phyloP scores from a whole-genome alignment of 2,113 vertebrate genomes.

The Varanus salvator region DNA sequence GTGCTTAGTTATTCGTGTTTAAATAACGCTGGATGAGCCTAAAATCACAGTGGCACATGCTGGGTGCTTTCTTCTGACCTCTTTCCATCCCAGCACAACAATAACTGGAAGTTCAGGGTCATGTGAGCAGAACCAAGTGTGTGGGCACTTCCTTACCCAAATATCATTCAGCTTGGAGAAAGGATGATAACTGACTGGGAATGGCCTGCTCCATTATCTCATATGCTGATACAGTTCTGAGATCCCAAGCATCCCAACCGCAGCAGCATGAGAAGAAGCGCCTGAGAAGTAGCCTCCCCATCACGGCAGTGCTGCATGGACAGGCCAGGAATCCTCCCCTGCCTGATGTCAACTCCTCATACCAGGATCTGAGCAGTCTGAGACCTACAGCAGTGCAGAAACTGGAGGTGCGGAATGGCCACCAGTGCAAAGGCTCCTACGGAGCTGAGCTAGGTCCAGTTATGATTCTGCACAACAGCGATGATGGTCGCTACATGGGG shows the following conservation, averaged over 20 bases:
- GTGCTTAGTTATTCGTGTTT: not conserved
- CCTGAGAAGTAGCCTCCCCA: not conserved
- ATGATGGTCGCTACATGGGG: not conserved
- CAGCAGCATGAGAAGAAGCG: too few relatives aligned
- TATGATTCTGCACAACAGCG: not conserved
- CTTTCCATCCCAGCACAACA: not conserved
- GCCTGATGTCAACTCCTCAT: too few relatives aligned
- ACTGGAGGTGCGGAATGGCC: too few relatives aligned
- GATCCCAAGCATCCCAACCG: not conserved
- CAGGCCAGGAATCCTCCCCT: not conserved
- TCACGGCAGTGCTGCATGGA: not conserved
- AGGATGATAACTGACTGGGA: not conserved
- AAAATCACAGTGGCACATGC: not conserved
- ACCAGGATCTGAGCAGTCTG: too few relatives aligned
- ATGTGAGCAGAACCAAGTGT: not conserved
- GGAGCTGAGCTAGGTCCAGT: not conserved
- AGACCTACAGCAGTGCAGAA: too few relatives aligned
- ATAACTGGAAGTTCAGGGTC: not conserved
- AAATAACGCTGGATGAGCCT: not conserved
- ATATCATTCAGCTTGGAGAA: not conserved
- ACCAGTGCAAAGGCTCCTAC: not conserved
- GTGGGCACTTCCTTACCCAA: not conserved
- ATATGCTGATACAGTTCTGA: not conserved
- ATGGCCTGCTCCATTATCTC: too few relatives aligned
- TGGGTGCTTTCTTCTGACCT: not conserved